Percentiles rank a stretch among this genome's conserved stretches.
These are phyloP conservation scores for Lanistes nyassanus DNA, from an alignment of 1,140 invertebrate genomes.

Conservation along the genomic window DNA sequence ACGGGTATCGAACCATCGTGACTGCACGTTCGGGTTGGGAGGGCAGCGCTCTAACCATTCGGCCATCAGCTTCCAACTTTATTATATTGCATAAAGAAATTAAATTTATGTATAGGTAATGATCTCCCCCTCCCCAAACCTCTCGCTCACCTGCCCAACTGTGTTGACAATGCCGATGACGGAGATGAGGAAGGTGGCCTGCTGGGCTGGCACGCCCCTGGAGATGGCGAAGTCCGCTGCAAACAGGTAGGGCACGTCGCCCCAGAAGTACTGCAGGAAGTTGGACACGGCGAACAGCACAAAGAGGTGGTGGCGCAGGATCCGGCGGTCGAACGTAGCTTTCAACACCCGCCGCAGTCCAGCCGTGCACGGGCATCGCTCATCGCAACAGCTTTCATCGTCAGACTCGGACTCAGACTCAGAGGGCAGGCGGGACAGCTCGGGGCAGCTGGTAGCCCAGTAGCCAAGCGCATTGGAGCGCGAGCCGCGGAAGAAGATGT, in stretches of 20 bases:
- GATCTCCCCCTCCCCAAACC: too few species aligned
- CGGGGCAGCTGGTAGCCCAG: conserved; percentile 52
- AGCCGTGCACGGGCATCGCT: conserved; percentile 20
- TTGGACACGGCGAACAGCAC: conserved; percentile 55
- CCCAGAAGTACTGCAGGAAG: conserved; percentile 60
- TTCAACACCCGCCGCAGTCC: conserved; percentile 38
- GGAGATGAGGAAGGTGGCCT: conserved; percentile 89
- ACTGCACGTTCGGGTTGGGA: too few species aligned
- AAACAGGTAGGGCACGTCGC: conserved; percentile 63
- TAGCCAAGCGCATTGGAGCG: conserved; percentile 31
- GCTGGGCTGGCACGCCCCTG: conserved; percentile 68
- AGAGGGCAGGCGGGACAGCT: conserved; percentile 33
- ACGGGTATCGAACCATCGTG: too few species aligned
- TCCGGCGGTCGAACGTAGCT: conserved; percentile 54
- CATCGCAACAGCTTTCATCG: conserved; percentile 8
- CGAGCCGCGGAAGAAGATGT: conserved; percentile 60
- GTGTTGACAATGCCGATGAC: conserved; percentile 82
- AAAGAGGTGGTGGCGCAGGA: conserved; percentile 47
- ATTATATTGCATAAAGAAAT: too few species aligned
- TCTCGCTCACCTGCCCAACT: conserved; percentile 71
- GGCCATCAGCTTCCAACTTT: too few species aligned
- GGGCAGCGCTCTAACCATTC: too few species aligned
- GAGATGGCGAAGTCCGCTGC: conserved; percentile 52
- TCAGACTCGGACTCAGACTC: conserved; percentile 17
- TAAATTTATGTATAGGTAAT: too few species aligned